phyloP scores from a whole-genome alignment of 2,113 vertebrate species.

The Tetrao urogallus region DNA sequence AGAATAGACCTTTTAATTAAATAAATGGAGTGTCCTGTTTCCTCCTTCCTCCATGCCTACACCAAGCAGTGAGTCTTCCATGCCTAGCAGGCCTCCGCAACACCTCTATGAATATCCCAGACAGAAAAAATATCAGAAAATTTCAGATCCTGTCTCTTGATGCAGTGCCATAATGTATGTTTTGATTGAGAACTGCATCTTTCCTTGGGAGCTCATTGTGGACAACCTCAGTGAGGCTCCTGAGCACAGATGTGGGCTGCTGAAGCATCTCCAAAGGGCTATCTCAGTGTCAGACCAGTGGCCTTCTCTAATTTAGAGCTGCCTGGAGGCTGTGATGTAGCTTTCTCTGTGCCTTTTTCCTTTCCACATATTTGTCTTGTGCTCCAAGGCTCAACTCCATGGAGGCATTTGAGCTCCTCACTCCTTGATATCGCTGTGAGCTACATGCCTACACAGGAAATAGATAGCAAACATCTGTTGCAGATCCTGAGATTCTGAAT shows the following conservation, averaged over 20 bases:
- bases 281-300: background rate
- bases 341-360: background rate
- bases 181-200: background rate
- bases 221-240: background rate
- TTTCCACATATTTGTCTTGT: conserved; percentile 14
- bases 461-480: conserved; percentile 18
- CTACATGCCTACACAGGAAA: background rate
- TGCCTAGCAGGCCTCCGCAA: background rate
- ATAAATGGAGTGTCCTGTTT: conserved; percentile 18
- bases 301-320: background rate
- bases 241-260: conserved; percentile 15
- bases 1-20: conserved; percentile 28
- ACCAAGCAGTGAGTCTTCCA: background rate
- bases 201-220: background rate
- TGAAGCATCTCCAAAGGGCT: background rate
- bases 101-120: background rate
- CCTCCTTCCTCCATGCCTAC: background rate
- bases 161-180: background rate
- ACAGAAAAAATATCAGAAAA: background rate
- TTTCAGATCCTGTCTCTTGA: background rate
- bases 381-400: background rate
- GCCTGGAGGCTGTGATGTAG: background rate
- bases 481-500: conserved; percentile 18
- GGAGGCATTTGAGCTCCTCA: background rate
- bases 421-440: background rate